These are phyloP conservation scores for Oreocharis arfaki DNA, from an alignment of 2,113 vertebrate genomes.

Conservation along the genomic window DNA sequence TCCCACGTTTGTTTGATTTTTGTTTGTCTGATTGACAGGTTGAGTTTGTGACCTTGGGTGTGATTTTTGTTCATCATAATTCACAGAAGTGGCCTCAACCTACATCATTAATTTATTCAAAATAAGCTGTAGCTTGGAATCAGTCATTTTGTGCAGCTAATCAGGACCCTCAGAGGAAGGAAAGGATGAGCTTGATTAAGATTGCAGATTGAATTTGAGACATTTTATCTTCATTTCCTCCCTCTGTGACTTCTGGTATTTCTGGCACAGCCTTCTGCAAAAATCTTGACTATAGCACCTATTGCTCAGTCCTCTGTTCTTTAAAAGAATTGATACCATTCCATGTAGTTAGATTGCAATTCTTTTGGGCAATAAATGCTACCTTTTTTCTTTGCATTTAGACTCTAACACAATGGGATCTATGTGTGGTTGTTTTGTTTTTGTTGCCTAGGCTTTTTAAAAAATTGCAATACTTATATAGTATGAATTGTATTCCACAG, in stretches of 20 bases:
- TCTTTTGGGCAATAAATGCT: neutral
- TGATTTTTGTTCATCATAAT: neutral
- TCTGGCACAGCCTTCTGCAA: neutral
- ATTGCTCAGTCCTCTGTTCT: neutral
- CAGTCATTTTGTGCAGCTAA: neutral
- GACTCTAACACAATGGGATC: neutral
- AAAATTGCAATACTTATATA: neutral
- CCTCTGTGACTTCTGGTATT: neutral
- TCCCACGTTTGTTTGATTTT: neutral
- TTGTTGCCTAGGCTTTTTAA: neutral
- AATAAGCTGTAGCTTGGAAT: neutral
- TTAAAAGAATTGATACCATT: neutral
- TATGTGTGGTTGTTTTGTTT: neutral
- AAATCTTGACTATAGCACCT: rapidly evolving
- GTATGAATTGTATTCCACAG: neutral
- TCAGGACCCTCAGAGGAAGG: conserved; percentile 14
- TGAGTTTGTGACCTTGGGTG: neutral
- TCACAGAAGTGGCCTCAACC: neutral
- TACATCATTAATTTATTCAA: neutral
- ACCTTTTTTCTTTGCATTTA: neutral
- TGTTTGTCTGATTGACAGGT: neutral
- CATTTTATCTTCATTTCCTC: conserved; percentile 22
- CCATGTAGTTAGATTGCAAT: neutral
- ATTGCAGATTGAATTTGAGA: neutral
- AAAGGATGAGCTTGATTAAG: conserved; percentile 40